A percentile compares a stretch with the other conserved stretches of the same genome.
Conservation (phyloP, 2,113 vertebrate species). For the Forbesichthys agassizii region DNA sequence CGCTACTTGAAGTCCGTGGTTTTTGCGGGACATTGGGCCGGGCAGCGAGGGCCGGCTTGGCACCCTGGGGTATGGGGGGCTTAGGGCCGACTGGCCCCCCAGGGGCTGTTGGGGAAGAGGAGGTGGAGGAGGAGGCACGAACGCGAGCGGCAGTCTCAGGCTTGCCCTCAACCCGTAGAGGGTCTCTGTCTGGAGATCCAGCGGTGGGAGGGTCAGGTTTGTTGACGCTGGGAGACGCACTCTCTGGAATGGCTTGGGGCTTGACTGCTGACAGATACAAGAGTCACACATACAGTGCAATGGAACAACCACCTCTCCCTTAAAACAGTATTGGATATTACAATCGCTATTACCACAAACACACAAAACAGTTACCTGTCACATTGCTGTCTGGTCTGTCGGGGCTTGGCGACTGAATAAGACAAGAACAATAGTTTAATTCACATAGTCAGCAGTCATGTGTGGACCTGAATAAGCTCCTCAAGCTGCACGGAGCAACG, state of each 20-base stretch:
- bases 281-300: background rate
- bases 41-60: constrained; percentile 82
- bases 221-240: constrained; percentile 57
- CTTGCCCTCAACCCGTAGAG: constrained; percentile 78
- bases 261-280: constrained; percentile 66
- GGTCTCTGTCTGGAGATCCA: constrained; percentile 78
- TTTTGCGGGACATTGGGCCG: constrained; percentile 89
- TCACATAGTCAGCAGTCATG: background rate
- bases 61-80: constrained; percentile 78
- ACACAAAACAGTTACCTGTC: constrained; percentile 70
- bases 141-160: constrained; percentile 75
- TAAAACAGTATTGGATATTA: no score
- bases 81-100: constrained; percentile 79
- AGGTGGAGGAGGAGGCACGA: constrained; percentile 77
- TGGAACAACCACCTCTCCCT: background rate
- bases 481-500: background rate
- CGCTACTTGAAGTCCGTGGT: constrained; percentile 76
- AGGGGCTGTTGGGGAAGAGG: constrained; percentile 71
- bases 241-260: constrained; percentile 75
- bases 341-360: no score
- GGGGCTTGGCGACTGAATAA: constrained; percentile 60
- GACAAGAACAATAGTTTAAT: constrained; percentile 15
- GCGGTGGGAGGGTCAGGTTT: constrained; percentile 36
- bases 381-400: constrained; percentile 83
- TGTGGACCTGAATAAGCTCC: no score